A percentile compares a stretch with the other conserved stretches of the same genome.
phyloP scores from a whole-genome alignment of 2,888 invertebrate genomes.

The Tenodera sinensis region DNA sequence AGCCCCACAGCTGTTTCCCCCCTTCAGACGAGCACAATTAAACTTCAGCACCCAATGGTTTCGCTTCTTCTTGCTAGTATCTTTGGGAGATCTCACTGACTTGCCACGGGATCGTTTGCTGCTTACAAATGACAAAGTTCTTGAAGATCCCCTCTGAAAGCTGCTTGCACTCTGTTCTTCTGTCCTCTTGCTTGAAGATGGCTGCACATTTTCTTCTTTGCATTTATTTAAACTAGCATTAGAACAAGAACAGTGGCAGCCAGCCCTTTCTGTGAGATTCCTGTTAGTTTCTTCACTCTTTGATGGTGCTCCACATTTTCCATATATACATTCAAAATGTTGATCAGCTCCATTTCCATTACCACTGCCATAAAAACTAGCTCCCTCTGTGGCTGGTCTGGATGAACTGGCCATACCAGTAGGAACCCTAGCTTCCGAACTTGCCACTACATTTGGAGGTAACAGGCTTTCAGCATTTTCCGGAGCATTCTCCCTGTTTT shows the following conservation, averaged over 20 bases:
- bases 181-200: conserved; percentile 3
- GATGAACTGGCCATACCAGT: not conserved
- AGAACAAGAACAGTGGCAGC: conserved; percentile 15
- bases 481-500: conserved; percentile 34
- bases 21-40: conserved; percentile 36
- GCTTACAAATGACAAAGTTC: conserved; percentile 26
- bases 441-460: not conserved
- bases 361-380: not conserved
- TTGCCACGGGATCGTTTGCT: conserved; percentile 33
- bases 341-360: conserved; percentile 33
- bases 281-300: conserved; percentile 28
- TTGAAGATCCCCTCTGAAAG: conserved; percentile 14
- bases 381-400: not conserved
- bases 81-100: conserved; percentile 33
- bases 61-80: conserved; percentile 37
- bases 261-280: conserved; percentile 14
- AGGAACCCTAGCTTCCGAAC: not conserved
- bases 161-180: conserved; percentile 13
- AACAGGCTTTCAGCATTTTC: conserved; percentile 30
- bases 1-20: conserved; percentile 25
- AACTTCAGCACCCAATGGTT: conserved; percentile 40
- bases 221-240: not conserved
- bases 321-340: conserved; percentile 36
- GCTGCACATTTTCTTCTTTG: not conserved
- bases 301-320: conserved; percentile 29